Percentiles rank a stretch among this genome's conserved stretches.
Evolutionary conservation across 2,113 vertebrate species (phyloP).

Genomic region (Aplodontia rufa): DNA sequence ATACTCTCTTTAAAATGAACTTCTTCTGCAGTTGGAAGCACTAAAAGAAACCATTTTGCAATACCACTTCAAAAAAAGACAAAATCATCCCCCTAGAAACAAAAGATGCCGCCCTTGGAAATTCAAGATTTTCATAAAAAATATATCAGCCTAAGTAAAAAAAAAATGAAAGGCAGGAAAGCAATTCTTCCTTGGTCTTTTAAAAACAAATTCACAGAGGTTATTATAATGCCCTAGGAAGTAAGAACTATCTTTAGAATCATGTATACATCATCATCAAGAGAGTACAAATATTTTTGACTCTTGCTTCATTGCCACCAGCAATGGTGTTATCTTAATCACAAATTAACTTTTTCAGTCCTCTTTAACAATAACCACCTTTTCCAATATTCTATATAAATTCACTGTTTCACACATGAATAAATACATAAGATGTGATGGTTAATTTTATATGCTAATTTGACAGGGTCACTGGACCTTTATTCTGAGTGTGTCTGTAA

Average conservation of each 20-base stretch:
- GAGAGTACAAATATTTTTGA: not conserved
- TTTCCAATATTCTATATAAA: not conserved
- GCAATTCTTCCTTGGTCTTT: not conserved
- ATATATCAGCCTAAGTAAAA: not conserved
- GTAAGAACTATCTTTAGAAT: not conserved
- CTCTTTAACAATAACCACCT: not conserved
- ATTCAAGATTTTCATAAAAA: not conserved
- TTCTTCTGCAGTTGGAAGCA: not conserved
- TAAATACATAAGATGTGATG: not conserved
- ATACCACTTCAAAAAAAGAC: slow-evolving; percentile 26
- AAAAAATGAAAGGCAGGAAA: not conserved
- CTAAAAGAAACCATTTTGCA: slow-evolving; percentile 20
- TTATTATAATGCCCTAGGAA: not conserved
- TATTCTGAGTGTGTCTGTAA: not conserved
- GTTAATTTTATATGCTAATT: not conserved
- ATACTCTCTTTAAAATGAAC: not conserved
- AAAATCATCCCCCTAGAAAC: not conserved
- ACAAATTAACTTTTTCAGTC: not conserved
- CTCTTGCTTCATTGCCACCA: not conserved
- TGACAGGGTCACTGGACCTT: too few species aligned
- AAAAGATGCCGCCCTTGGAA: not conserved
- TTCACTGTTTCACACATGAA: not conserved
- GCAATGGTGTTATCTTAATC: not conserved
- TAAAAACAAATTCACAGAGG: not conserved
- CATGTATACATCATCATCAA: not conserved